Evolutionary conservation across 1,140 invertebrate species (phyloP), one percentile per base, ranked within the genome.

Genomic region (Aphis craccivora): DNA sequence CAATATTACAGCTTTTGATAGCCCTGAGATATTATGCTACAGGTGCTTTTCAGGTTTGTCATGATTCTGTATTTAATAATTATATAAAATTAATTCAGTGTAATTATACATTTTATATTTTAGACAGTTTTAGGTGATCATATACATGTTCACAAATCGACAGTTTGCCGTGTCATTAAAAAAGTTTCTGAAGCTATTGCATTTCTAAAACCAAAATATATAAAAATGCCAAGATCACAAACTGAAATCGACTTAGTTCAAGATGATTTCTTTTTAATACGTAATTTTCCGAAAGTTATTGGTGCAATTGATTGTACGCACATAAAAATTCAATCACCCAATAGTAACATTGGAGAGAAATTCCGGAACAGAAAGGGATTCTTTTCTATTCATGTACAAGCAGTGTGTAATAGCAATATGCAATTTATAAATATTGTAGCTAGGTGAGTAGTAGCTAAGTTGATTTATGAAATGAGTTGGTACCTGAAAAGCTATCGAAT

Each of bases 381-480:
- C 37, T 84, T 84, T 84, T 84, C 22, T 3, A 84, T 84, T 22
- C 43, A 84, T 43, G 37, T 43, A 1, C 37, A 84, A 84, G 81
- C 23, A 84, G 81, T 84, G 20, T 84, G 81, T 40, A 84, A 84
- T 40, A 84, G 37, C 37, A 5, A 40, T 9, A 23, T 84, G 9
- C 22, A 84, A 84, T 84, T 84, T 84, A 25, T 84, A 84, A 84
- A 84, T 84, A 84, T 84, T 84, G 81, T 84, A 84, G 81, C 81
- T 84, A 40, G 81, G 76, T 35, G 53, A 55, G 53, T 55, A 55
- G 53, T 55, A 81, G 20, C 18, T 5, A 81, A 20, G 18, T 35
- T 20, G n/a, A 37, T 20, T 40, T 43, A 40, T 55, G 4, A 23
- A n/a, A 84, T 84, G 3, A 40, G 8, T 84, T 8, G 30, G 40